Percentiles rank a stretch among this genome's conserved stretches.
These are phyloP conservation scores for Prunella fulvescens DNA, from an alignment of 2,113 vertebrate genomes.

Conservation along the genomic window DNA sequence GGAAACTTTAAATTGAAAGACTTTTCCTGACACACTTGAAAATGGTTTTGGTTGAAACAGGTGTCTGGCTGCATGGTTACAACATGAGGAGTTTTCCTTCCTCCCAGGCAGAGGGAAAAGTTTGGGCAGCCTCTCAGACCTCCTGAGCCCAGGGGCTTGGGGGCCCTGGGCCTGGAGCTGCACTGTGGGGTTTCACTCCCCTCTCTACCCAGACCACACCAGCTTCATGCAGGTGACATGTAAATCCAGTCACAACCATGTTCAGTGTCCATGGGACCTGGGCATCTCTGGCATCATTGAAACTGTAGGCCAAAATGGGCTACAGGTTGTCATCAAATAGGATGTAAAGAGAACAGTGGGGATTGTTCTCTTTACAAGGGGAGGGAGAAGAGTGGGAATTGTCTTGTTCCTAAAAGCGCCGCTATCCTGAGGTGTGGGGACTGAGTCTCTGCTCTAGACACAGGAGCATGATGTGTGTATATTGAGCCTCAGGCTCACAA, in stretches of 20 bases:
- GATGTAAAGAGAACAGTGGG: neutral
- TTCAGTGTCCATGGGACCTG: neutral
- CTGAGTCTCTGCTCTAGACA: neutral
- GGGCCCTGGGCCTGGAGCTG: neutral
- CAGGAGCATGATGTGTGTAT: neutral
- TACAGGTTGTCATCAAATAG: neutral
- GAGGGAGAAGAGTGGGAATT: neutral
- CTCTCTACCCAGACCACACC: neutral
- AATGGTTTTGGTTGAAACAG: neutral
- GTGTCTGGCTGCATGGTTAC: neutral
- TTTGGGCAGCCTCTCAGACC: neutral
- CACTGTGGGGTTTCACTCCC: neutral
- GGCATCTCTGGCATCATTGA: neutral
- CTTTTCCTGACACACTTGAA: neutral
- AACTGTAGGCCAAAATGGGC: neutral
- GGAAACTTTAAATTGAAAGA: slow-evolving; percentile 46
- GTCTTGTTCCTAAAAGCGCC: neutral
- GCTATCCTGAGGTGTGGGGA: neutral
- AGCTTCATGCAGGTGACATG: neutral
- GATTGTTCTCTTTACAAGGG: too few relatives aligned
- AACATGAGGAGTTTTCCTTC: neutral
- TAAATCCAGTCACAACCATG: neutral
- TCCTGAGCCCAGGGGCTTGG: neutral
- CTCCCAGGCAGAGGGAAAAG: neutral
- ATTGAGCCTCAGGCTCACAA: neutral